Conservation (phyloP, 1,140 invertebrate species). For the Lineus longissimus region DNA sequence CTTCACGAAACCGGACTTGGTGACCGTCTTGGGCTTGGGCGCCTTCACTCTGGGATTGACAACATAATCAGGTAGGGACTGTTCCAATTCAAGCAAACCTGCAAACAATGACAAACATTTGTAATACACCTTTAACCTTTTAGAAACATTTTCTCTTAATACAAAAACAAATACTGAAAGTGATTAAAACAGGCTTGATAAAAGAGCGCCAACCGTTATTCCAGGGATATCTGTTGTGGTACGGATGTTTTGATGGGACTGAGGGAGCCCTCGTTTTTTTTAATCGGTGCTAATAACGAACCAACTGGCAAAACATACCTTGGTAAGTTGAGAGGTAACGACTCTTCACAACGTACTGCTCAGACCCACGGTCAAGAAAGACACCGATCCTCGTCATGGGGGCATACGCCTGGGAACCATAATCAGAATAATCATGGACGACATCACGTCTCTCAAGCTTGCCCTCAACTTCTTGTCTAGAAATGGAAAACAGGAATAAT, state of each 20-base stretch:
- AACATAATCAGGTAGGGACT: conserved; percentile 50
- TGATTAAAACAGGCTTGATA: too few species aligned
- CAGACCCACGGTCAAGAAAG: conserved; percentile 51
- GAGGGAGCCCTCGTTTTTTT: too few species aligned
- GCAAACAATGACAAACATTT: conserved; percentile 3
- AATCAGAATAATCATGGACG: conserved; percentile 45
- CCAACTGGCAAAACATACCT: conserved; percentile 21
- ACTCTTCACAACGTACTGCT: conserved; percentile 51
- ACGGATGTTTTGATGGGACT: too few species aligned
- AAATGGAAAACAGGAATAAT: too few species aligned
- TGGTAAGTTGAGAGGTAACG: conserved; percentile 47
- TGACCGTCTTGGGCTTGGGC: conserved; percentile 43
- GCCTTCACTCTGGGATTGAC: conserved; percentile 46
- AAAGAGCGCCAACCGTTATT: too few species aligned
- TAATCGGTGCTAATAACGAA: background rate
- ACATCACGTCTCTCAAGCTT: conserved; percentile 42
- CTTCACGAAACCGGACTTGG: conserved; percentile 49
- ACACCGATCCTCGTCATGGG: conserved; percentile 51
- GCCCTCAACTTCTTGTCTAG: conserved; percentile 30
- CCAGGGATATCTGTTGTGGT: too few species aligned
- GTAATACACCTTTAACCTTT: too few species aligned
- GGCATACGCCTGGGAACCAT: conserved; percentile 49
- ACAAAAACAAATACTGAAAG: too few species aligned
- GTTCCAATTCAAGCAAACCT: conserved; percentile 51
- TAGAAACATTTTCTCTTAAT: too few species aligned